These are phyloP conservation scores for Steatocranus sp. DNA, from an alignment of 2,797 vertebrate species.

Conservation along the genomic window DNA sequence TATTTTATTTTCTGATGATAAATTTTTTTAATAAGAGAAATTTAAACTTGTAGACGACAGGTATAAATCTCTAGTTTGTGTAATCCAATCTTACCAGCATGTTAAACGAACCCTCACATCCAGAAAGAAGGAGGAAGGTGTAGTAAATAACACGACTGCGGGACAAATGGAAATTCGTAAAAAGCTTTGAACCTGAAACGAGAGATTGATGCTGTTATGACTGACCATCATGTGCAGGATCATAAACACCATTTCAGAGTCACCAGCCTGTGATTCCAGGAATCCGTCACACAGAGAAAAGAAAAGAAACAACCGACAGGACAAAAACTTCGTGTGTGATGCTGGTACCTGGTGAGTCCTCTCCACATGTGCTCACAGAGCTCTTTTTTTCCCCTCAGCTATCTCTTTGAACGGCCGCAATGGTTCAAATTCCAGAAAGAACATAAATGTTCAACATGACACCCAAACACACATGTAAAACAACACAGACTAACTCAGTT, in stretches of 20 bases:
- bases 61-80: not conserved
- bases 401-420: not conserved
- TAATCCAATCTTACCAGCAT: not conserved
- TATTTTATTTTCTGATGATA: not conserved
- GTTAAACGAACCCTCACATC: not conserved
- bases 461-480: not conserved
- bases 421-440: conserved; percentile 11
- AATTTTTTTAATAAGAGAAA: not conserved
- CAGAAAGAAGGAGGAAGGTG: not conserved
- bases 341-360: not conserved
- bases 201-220: not conserved
- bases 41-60: not conserved
- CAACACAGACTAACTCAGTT: not conserved
- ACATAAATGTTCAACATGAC: not conserved
- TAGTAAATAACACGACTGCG: not conserved
- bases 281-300: not conserved
- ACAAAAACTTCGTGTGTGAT: not conserved
- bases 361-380: not conserved
- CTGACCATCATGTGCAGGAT: not conserved
- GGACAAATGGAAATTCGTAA: conserved; percentile 12
- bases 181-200: conserved; percentile 8
- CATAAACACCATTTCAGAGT: conserved; percentile 16
- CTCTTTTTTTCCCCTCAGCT: fast-evolving
- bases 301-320: not conserved
- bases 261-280: not conserved